Evolutionary conservation across 2,797 vertebrate genomes (phyloP).

Genomic region (Acanthiza pusilla): DNA sequence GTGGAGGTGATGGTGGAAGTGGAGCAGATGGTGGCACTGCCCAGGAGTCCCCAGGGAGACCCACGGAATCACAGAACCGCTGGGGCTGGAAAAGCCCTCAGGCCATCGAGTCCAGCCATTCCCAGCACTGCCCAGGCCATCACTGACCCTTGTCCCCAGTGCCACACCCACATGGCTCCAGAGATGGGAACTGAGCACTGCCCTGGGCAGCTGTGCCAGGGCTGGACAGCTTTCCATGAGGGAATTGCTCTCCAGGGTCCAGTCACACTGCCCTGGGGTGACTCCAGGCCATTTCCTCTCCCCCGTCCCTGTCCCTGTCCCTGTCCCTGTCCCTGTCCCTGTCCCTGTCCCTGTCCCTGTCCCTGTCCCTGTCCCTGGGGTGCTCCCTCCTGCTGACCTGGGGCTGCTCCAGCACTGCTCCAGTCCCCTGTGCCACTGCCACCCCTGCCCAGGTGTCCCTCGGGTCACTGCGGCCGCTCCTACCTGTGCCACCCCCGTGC

Average conservation of each 20-base stretch:
- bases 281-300: background rate
- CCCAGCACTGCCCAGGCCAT: background rate
- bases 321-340: too few species aligned
- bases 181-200: background rate
- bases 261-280: background rate
- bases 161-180: rapidly evolving
- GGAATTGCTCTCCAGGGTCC: too few species aligned
- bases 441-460: background rate
- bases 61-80: rapidly evolving
- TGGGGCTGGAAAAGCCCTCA: too few species aligned
- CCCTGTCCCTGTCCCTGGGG: background rate
- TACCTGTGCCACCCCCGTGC: background rate
- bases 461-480: background rate
- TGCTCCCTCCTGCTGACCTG: background rate
- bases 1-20: too few species aligned
- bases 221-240: rapidly evolving
- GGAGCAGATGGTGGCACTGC: too few species aligned
- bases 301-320: too few species aligned
- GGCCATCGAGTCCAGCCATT: rapidly evolving
- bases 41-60: background rate
- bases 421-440: background rate
- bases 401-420: too few species aligned
- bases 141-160: background rate
- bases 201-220: background rate
- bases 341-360: too few species aligned